phyloP scores from a whole-genome alignment of 2,888 invertebrate species.

The Eupithecia tripunctaria region DNA sequence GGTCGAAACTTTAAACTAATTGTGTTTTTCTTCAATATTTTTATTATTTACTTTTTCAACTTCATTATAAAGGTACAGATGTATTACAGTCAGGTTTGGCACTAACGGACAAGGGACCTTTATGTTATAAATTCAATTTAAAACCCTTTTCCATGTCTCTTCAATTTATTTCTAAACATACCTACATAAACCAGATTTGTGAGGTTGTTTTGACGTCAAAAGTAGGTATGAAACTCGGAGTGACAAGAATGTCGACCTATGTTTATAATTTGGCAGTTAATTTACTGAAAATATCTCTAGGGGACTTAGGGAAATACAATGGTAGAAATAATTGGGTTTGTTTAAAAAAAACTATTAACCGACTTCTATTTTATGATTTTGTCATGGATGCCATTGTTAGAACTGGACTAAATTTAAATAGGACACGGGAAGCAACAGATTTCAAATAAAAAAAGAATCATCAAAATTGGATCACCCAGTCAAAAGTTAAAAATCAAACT shows the following conservation, averaged over 20 bases:
- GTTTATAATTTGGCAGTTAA: neutral
- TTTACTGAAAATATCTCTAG: neutral
- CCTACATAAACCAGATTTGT: neutral
- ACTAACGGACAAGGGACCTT: neutral
- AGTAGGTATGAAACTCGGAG: neutral
- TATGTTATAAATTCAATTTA: conserved; percentile 1
- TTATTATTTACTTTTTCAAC: no score
- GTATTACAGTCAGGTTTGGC: neutral
- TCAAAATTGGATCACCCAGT: no score
- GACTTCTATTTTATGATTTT: no score
- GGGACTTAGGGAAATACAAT: neutral
- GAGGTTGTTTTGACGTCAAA: neutral
- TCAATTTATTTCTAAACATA: conserved; percentile 5
- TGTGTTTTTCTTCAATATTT: no score
- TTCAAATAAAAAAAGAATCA: no score
- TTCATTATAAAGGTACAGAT: neutral
- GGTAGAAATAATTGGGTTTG: no score
- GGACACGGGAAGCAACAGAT: no score
- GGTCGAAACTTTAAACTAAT: no score
- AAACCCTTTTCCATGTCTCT: conserved; percentile 10
- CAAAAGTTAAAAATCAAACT: no score
- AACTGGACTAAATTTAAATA: no score
- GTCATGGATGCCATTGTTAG: no score
- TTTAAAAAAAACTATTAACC: no score
- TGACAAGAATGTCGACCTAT: neutral